Evolutionary conservation across 2,797 vertebrate genomes (phyloP).

Genomic region (Sebastes minor): DNA sequence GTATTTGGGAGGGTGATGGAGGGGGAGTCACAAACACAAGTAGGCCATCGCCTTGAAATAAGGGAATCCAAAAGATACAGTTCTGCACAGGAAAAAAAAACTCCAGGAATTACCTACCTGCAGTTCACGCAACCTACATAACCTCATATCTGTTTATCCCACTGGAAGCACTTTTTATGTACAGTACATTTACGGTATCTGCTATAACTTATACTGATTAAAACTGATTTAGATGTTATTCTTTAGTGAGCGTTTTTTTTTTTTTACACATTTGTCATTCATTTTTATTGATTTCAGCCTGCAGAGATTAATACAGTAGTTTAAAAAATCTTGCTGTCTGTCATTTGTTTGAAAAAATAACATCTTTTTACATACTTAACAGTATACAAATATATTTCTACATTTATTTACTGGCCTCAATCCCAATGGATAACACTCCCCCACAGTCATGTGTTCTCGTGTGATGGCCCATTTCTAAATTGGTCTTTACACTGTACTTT

Average conservation of each 20-base stretch:
- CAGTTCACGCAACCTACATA: neutral
- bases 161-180: neutral
- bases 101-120: conserved; percentile 15
- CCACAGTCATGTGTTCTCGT: conserved; percentile 22
- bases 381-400: neutral
- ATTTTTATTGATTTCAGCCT: neutral
- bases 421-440: conserved; percentile 10
- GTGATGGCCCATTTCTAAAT: conserved; percentile 38
- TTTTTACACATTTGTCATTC: neutral
- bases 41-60: conserved; percentile 32
- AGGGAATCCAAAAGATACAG: neutral
- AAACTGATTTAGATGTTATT: neutral
- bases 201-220: neutral
- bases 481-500: conserved; percentile 18
- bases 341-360: neutral
- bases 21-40: conserved; percentile 44
- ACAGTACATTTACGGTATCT: neutral
- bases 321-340: neutral
- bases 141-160: neutral
- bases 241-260: neutral
- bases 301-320: neutral
- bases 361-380: neutral
- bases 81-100: neutral
- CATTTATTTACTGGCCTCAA: neutral
- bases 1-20: conserved; percentile 26